Base-by-base conservation (phyloP, 2,113 vertebrate genomes). In the Aythya baeri region DNA sequence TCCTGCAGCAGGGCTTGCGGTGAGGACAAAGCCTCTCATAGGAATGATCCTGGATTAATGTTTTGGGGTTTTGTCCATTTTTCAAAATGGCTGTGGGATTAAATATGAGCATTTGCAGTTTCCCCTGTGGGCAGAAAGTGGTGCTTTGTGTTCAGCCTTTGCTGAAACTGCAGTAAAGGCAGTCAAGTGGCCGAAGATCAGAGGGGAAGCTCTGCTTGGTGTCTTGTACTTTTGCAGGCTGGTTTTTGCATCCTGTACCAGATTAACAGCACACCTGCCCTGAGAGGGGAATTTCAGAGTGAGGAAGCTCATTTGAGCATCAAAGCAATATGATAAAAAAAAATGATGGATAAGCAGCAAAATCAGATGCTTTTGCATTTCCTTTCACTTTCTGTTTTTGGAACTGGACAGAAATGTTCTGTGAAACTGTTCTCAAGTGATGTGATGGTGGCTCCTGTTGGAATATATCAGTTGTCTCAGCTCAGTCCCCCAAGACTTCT, bases 391-490 rank as follows among this genome's bases (percentile, higher is more conserved):
- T 34, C 10, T 58, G 31, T 2, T 83, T 88, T 67, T 65, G 80
- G 81, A 75, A 58, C 43, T 77, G 62, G 38, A 66, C 44, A 82
- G 52, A 50, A 89, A 38, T 32, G 25, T 66, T n/a, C 54, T 63
- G 11, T 21, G 67, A 1, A 50, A 83, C 11, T 25, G 4, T 84
- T 89, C 78, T 79, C 63, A 46, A 78, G 36, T 44, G 70, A 25
- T 54, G 17, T 3, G 4, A 63, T 41, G 4, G 67, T 41, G 58
- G 44, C 41, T 89, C 87, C 57, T 81, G 67, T 13, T 71, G 86
- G 73, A 90, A 88, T 74, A 83, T 86, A 86, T 71, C 6, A 16
- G 26, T 88, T 73, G 31, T 50, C n/a, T 83, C 36, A 18, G 52
- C 36, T 94, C 55, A 46, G 57, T 86, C 46, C n/a, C 23, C 9